Evolutionary conservation across 1,140 invertebrate species (phyloP), one percentile per base, ranked within the genome.

Genomic region (Coenobita brevimanus): DNA sequence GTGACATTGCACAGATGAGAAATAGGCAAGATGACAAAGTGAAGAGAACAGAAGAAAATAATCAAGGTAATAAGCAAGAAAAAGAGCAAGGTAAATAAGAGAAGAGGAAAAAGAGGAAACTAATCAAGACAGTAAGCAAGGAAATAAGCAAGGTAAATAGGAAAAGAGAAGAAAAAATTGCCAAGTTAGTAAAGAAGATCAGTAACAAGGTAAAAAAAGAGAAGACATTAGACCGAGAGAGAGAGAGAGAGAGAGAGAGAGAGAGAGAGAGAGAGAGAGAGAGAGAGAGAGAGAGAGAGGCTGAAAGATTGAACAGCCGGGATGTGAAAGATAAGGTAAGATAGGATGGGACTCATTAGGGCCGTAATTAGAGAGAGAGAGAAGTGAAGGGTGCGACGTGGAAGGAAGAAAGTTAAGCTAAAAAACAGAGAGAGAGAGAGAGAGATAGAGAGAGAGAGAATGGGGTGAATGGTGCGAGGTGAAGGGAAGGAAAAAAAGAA

Each of bases 271-370:
- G 46, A 57, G 78, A 15, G 54, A 15, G 38, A 64, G 33, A 64
- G 38, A 41, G 33, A 64, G 60, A 64, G 79, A 64, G 60, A 81
- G 57, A 64, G 57, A 81, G 79, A 64, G 79, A 41, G 33, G 41
- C 50, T 33, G 33, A 43, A 38, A 81, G 38, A n/a, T 15, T n/a
- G 46, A 43, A 41, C 10, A 30, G 15, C 21, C 1, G 60, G 24
- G n/a, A 57, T n/a, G 24, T n/a, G 33, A 13, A 60, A 43, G 50
- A 54, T 27, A 60, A 13, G 76, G 33, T 30, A 2, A 54, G 60
- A 36, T 2, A 27, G n/a, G 50, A 30, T n/a, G 10, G 50, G 33
- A 54, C 24, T 27, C 24, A 54, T 3, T 27, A 57, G 27, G 50
- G 13, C 10, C 15, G 10, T 10, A 27, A 17, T 15, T 13, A 27